Percentiles rank a stretch among this genome's conserved stretches.
These are phyloP conservation scores for Cyclopterus lumpus DNA, from an alignment of 2,797 vertebrate species.

Conservation along the genomic window DNA sequence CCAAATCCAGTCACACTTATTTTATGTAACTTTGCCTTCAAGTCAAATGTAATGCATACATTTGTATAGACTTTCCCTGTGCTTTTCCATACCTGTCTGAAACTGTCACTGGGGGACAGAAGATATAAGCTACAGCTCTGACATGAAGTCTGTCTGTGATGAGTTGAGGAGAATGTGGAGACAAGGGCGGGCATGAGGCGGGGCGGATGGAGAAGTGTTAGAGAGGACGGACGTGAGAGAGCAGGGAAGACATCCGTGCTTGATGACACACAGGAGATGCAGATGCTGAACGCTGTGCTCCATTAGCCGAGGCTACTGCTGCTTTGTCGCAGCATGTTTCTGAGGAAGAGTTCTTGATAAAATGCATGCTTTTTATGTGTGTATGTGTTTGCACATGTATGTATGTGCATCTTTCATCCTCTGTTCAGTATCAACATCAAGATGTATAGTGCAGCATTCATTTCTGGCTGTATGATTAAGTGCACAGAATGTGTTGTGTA, in stretches of 20 bases:
- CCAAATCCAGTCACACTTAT: not conserved
- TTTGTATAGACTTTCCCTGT: not conserved
- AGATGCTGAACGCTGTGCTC: constrained; percentile 39
- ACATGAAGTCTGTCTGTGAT: constrained; percentile 17
- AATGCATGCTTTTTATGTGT: not conserved
- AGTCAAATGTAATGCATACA: not conserved
- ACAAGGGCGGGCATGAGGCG: constrained; percentile 6
- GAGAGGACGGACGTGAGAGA: not conserved
- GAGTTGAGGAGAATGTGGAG: constrained; percentile 17
- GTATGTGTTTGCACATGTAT: not conserved
- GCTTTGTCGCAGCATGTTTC: constrained; percentile 23
- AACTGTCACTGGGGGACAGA: constrained; percentile 16
- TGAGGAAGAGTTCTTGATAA: constrained; percentile 13
- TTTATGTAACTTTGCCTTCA: not conserved
- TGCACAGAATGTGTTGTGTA: constrained; percentile 19
- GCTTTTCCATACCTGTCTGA: not conserved
- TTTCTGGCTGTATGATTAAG: constrained; percentile 34
- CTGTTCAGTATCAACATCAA: constrained; percentile 29
- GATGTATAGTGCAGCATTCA: constrained; percentile 16
- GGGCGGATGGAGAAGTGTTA: not conserved
- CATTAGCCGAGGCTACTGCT: constrained; percentile 47
- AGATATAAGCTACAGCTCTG: constrained; percentile 25
- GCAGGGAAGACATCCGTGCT: constrained; percentile 38
- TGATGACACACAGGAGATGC: constrained; percentile 54
- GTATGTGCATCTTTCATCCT: constrained; percentile 12